Evolutionary conservation across 2,888 invertebrate species (phyloP).

Genomic region (Eupsilia transversa): DNA sequence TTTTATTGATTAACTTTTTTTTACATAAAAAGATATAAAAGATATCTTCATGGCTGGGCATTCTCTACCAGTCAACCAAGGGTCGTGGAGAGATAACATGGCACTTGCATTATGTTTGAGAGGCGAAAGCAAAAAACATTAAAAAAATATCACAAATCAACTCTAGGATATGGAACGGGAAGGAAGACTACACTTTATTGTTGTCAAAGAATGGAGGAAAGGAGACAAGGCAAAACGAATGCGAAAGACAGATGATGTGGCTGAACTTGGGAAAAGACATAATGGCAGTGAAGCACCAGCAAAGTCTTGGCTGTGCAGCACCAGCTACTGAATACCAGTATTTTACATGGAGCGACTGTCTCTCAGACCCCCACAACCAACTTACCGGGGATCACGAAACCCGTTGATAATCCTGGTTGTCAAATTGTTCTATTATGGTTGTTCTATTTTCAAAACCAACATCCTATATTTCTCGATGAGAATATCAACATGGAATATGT

Average conservation of each 20-base stretch:
- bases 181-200: neutral
- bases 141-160: neutral
- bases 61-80: neutral
- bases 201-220: neutral
- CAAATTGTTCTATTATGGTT: neutral
- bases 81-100: neutral
- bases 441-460: constrained; percentile 25
- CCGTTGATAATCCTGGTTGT: neutral
- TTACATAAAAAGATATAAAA: neutral
- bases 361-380: neutral
- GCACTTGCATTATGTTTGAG: neutral
- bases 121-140: neutral
- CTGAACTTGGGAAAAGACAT: neutral
- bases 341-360: neutral
- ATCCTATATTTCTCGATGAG: constrained; percentile 53
- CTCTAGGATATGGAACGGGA: neutral
- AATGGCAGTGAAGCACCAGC: no score
- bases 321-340: neutral
- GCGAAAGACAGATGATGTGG: neutral
- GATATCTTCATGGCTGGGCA: no score
- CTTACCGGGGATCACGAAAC: neutral
- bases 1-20: constrained; percentile 12
- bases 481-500: constrained; percentile 69
- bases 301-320: no score
- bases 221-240: neutral